phyloP scores from a whole-genome alignment of 1,140 invertebrate genomes.

The Megalopta genalis region DNA sequence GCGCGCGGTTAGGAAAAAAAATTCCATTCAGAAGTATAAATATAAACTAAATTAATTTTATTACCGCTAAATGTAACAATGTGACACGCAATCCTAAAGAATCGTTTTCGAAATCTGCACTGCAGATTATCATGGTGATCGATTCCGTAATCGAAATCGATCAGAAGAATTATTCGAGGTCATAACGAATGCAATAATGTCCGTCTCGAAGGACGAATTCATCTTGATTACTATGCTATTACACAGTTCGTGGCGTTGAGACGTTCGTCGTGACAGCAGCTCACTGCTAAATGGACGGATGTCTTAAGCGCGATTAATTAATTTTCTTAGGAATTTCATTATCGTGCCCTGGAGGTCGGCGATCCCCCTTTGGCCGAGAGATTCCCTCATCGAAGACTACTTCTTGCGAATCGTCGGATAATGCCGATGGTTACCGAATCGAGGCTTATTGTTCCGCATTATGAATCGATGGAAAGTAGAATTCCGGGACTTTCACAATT shows the following conservation, averaged over 20 bases:
- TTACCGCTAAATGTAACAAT: too few relatives aligned
- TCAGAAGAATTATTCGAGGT: neutral
- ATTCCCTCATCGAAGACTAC: neutral
- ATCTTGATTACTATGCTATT: conserved; percentile 17
- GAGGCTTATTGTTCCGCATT: neutral
- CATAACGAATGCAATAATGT: neutral
- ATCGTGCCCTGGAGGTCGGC: neutral
- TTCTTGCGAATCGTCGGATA: neutral
- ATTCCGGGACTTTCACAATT: too few relatives aligned
- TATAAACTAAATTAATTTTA: too few relatives aligned
- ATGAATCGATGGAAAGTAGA: too few relatives aligned
- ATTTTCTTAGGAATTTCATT: conserved; percentile 59
- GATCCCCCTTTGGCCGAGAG: too few relatives aligned
- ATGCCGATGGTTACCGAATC: neutral
- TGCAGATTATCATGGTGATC: neutral
- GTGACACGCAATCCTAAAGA: too few relatives aligned
- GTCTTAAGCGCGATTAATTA: conserved; percentile 58
- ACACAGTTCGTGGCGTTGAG: conserved; percentile 6
- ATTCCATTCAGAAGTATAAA: too few relatives aligned
- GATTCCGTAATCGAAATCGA: neutral
- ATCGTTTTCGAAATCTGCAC: too few relatives aligned
- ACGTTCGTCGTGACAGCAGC: conserved; percentile 6
- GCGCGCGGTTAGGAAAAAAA: too few relatives aligned
- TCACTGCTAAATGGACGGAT: conserved; percentile 31
- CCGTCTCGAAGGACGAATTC: neutral